These are phyloP conservation scores for Spheniscus humboldti DNA, from an alignment of 2,797 vertebrate species.

Conservation along the genomic window DNA sequence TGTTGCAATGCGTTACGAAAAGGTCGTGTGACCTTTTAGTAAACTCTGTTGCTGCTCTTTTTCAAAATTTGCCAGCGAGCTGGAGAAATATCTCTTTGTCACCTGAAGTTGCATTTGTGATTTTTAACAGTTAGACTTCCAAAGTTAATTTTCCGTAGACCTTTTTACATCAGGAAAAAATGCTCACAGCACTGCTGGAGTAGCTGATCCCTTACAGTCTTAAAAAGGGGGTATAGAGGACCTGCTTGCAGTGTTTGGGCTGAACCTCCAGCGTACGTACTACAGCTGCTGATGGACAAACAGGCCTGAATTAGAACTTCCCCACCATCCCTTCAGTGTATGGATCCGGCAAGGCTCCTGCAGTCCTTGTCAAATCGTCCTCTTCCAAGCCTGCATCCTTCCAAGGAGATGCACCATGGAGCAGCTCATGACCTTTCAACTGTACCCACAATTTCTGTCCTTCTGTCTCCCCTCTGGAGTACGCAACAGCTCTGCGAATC, in stretches of 20 bases:
- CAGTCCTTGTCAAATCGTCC: neutral
- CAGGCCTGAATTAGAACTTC: neutral
- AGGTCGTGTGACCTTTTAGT: neutral
- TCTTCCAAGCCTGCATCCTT: neutral
- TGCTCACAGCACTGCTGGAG: neutral
- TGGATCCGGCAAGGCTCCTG: neutral
- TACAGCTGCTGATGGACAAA: neutral
- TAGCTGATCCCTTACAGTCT: neutral
- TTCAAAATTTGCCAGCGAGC: neutral
- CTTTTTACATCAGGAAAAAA: neutral
- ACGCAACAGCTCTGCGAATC: neutral
- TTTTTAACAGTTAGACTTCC: neutral
- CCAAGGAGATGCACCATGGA: neutral
- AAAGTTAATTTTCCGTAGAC: neutral
- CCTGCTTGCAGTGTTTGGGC: neutral
- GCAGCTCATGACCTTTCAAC: neutral
- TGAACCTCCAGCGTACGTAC: rapidly evolving
- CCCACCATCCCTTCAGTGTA: neutral
- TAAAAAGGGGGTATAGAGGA: neutral
- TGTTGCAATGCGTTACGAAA: neutral
- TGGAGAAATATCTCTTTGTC: neutral
- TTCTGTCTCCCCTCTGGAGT: neutral
- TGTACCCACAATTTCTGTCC: neutral
- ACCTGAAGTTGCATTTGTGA: neutral
- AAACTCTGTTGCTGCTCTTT: neutral